Conservation (phyloP, 2,888 invertebrate genomes). For the Blastobasis adustella region DNA sequence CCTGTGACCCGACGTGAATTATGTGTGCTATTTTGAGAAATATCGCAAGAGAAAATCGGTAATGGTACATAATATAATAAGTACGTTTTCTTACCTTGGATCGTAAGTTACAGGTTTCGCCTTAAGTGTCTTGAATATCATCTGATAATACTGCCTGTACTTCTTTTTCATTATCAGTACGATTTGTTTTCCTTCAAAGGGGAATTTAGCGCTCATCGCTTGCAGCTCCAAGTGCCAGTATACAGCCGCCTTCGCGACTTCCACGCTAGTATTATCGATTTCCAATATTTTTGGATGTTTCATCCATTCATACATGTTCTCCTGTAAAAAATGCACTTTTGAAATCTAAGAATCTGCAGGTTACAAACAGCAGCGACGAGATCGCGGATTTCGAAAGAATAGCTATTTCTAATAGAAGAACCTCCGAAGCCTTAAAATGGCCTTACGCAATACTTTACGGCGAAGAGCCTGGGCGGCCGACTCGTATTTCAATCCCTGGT, state of each 20-base stretch:
- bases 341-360: no score
- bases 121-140: slow-evolving; percentile 64
- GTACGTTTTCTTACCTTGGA: slow-evolving; percentile 41
- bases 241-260: slow-evolving; percentile 61
- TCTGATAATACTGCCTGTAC: slow-evolving; percentile 65
- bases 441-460: no score
- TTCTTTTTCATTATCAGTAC: slow-evolving; percentile 68
- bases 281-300: slow-evolving; percentile 63
- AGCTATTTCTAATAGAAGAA: no score
- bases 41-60: no score
- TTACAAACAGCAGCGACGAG: no score
- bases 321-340: slow-evolving; percentile 29
- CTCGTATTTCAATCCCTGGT: no score
- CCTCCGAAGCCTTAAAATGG: no score
- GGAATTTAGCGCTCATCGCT: slow-evolving; percentile 41
- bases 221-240: slow-evolving; percentile 58
- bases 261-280: slow-evolving; percentile 59
- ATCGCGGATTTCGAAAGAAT: no score
- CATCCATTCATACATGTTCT: slow-evolving; percentile 65
- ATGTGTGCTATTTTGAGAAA: no score
- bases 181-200: slow-evolving; percentile 65
- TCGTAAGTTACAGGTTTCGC: slow-evolving; percentile 65
- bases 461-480: no score
- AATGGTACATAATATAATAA: no score
- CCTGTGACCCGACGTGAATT: no score